phyloP scores from a whole-genome alignment of 2,888 invertebrate species.

The Drosophila nr. perissopoda region DNA sequence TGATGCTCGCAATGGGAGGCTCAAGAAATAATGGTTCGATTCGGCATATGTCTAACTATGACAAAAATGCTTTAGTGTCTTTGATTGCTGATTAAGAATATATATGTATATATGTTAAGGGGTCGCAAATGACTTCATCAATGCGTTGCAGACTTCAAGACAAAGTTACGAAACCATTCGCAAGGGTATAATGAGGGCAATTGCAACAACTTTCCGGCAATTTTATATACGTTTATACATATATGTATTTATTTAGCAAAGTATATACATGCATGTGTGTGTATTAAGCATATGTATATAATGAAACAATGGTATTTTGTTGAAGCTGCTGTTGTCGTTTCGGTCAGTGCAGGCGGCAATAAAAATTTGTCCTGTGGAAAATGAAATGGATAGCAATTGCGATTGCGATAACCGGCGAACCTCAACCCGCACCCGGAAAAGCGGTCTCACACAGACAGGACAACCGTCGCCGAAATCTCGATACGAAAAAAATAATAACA shows the following conservation, averaged over 20 bases:
- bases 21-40: background rate
- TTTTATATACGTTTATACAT: slow-evolving; percentile 52
- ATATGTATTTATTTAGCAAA: slow-evolving; percentile 22
- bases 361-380: slow-evolving; percentile 79
- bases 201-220: slow-evolving; percentile 78
- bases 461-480: slow-evolving; percentile 15
- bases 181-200: slow-evolving; percentile 72
- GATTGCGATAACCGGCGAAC: slow-evolving; percentile 68
- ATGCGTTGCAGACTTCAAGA: background rate
- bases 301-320: slow-evolving; percentile 69
- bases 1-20: background rate
- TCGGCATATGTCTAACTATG: background rate
- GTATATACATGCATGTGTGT: background rate
- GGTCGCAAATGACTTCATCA: background rate
- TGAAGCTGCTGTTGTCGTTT: slow-evolving; percentile 46
- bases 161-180: slow-evolving; percentile 7
- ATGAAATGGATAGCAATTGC: slow-evolving; percentile 77
- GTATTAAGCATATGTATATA: slow-evolving; percentile 14
- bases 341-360: slow-evolving; percentile 70
- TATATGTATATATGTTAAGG: background rate
- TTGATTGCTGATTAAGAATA: background rate
- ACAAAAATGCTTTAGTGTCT: background rate
- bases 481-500: slow-evolving; percentile 22
- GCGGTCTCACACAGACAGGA: slow-evolving; percentile 14
- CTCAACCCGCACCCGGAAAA: slow-evolving; percentile 21